Conservation (phyloP, 2,888 invertebrate species). For the Mythimna impura region DNA sequence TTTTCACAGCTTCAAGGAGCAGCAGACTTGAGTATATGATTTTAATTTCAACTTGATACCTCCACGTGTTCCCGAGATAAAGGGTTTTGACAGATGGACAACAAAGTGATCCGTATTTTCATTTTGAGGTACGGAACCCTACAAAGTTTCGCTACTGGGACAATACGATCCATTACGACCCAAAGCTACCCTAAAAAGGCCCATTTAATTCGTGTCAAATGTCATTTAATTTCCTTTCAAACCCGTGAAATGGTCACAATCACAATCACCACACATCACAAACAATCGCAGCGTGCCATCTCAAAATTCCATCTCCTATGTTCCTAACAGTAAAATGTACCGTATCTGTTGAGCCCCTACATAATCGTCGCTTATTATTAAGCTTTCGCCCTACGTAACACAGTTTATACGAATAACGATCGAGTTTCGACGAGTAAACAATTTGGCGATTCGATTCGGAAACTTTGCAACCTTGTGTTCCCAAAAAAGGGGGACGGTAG, state of each 20-base stretch:
- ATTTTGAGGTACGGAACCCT: too few species aligned
- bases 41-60: too few species aligned
- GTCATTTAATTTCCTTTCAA: conserved; percentile 29
- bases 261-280: conserved; percentile 26
- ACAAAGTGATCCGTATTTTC: too few species aligned
- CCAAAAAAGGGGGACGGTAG: conserved; percentile 25
- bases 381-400: conserved; percentile 76
- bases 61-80: too few species aligned
- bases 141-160: too few species aligned
- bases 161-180: neutral
- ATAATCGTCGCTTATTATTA: conserved; percentile 85
- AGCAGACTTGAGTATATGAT: too few species aligned
- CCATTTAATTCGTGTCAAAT: neutral
- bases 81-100: too few species aligned
- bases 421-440: conserved; percentile 78
- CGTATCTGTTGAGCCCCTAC: conserved; percentile 73
- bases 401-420: conserved; percentile 75
- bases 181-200: neutral
- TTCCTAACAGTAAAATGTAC: conserved; percentile 62
- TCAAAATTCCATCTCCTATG: conserved; percentile 60
- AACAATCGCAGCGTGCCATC: conserved; percentile 33
- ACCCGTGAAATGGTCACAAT: conserved; percentile 6
- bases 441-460: conserved; percentile 72
- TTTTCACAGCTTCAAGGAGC: too few species aligned
- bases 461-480: conserved; percentile 61